phyloP scores from a whole-genome alignment of 2,113 vertebrate species.

The Austrofundulus limnaeus region DNA sequence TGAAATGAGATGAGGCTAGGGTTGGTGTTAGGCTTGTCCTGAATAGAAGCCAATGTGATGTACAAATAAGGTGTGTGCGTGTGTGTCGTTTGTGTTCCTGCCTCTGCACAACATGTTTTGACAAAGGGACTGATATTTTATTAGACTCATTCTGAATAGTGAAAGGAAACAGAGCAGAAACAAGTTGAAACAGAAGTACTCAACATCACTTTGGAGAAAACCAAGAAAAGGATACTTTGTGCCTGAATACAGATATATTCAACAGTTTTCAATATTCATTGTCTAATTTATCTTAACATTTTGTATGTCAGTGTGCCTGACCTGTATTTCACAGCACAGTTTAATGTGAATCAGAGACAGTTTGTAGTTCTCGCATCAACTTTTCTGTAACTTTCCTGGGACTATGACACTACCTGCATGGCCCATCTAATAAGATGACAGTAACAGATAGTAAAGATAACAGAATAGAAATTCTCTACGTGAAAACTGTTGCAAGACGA shows the following conservation, averaged over 20 bases:
- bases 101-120: neutral
- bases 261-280: no score
- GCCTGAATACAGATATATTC: no score
- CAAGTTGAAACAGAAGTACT: no score
- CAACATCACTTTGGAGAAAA: no score
- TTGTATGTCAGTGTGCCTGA: neutral
- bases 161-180: no score
- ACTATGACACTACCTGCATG: neutral
- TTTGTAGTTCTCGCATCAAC: neutral
- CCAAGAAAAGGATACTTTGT: no score
- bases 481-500: slow-evolving; percentile 5
- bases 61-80: no score
- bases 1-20: no score
- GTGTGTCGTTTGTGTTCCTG: neutral
- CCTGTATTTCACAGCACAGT: neutral
- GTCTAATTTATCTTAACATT: neutral
- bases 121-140: neutral
- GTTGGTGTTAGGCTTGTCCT: no score
- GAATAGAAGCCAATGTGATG: no score
- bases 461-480: neutral
- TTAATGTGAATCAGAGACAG: neutral
- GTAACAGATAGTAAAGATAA: slow-evolving; percentile 2
- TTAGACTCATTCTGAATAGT: no score
- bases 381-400: neutral
- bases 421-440: slow-evolving; percentile 6